Evolutionary conservation across 2,888 invertebrate genomes (phyloP), one percentile per base, ranked within the genome.

Genomic region (Teleogryllus oceanicus): DNA sequence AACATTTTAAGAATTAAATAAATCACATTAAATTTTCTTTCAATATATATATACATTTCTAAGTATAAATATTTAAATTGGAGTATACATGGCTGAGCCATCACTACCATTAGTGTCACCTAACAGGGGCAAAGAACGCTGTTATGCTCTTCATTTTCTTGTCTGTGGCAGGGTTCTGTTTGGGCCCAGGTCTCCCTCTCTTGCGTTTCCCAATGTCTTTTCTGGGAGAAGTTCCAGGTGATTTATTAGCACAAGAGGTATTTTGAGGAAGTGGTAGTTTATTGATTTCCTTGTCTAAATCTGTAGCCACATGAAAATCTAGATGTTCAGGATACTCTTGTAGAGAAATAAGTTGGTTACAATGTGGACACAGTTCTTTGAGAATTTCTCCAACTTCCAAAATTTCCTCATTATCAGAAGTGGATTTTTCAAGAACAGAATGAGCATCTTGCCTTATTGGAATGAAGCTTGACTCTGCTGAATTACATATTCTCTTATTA

Each of bases 281-380:
- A 85, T 93, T 93, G 11, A 93, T 85, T 86, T 92, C 90, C 83
- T 89, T 88, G 83, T 92, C 94, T 79, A 97, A 86, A 84, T 92
- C 92, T 85, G 92, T 91, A 10, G 97, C 97, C 84, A 94, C 90
- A 86, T 97, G 97, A 86, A 92, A 96, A 88, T 97, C 97, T 84
- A 90, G 87, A 87, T 97, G 97, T 85, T 95, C 94, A 1, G 89
- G 86, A 83, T 93, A 89, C 81, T 92, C 92, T 82, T 90, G 89
- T 5, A 89, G 83, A 16, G 89, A 86, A 79, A 96, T 88, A 82
- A 86, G 88, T 85, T 91, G 90, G 49, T 90, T 89, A 87, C 96
- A 97, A 85, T 93, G 91, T 0, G 88, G 84, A 87, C 96, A 97
- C 76, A 85, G 87, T 84, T 90, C 88, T 62, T 50, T 80, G 62